Conservation (phyloP, 2,797 vertebrate species). For the Protosalanx chinensis region DNA sequence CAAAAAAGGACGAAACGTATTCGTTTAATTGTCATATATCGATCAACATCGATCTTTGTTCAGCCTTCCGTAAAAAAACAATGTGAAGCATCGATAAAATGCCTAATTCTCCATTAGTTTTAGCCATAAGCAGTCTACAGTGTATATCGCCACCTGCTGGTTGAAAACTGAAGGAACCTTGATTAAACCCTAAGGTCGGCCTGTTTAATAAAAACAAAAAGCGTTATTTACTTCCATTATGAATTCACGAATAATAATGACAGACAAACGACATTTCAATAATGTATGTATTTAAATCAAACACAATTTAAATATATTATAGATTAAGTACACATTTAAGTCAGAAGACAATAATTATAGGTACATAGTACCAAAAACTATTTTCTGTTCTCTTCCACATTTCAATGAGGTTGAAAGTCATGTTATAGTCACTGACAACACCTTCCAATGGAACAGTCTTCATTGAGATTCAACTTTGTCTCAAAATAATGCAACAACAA, state of each 20-base stretch:
- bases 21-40: not conserved
- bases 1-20: not conserved
- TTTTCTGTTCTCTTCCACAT: slow-evolving; percentile 81
- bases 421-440: slow-evolving; percentile 71
- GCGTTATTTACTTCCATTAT: too few species aligned
- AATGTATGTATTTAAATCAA: slow-evolving; percentile 86
- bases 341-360: slow-evolving; percentile 87
- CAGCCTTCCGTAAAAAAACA: not conserved
- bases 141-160: slow-evolving; percentile 57
- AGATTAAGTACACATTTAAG: slow-evolving; percentile 93
- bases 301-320: slow-evolving; percentile 99
- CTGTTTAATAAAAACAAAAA: too few species aligned
- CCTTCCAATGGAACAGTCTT: slow-evolving; percentile 77
- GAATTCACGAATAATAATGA: not conserved
- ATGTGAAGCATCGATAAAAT: not conserved
- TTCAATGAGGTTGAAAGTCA: slow-evolving; percentile 77
- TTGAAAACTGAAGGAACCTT: not conserved
- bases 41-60: not conserved
- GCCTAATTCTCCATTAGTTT: not conserved
- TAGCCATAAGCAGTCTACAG: not conserved
- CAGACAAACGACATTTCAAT: not conserved
- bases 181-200: not conserved
- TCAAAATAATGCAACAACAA: slow-evolving; percentile 52
- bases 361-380: slow-evolving; percentile 99
- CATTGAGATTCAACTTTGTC: slow-evolving; percentile 58